Evolutionary conservation across 2,797 vertebrate genomes (phyloP), one percentile per base, ranked within the genome.

Genomic region (Karalla daura): DNA sequence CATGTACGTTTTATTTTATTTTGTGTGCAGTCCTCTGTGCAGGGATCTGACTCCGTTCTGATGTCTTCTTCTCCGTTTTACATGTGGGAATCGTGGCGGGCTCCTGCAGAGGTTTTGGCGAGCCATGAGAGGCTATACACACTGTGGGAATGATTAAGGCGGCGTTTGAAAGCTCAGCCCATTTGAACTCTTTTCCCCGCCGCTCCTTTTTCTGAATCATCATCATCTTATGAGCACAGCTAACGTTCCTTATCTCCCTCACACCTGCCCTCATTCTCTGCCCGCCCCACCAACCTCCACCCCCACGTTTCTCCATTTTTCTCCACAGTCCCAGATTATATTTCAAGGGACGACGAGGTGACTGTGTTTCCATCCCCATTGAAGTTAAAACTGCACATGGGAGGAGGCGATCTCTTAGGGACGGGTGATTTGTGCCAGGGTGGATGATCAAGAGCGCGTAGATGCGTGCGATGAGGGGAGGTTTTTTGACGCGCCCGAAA

Each of bases 161-260:
- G 28, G 70, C 9, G 56, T 85, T 86, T 87, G 74, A 84, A 85
- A 85, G 79, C 85, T 75, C 74, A 76, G 81, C 75, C 77, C 72
- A 85, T 91, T 89, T 89, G 83, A 90, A 90, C 88, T 86, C 76
- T 80, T 79, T 84, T 86, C 76, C 77, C 74, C 7, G 24, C 70
- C 64, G 41, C 74, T 80, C 78, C 60, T 53, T 80, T 32, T 72
- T 79, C 81, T 86, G 84, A 87, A 82, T 85, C 83, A 86, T 78
- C 83, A 86, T 78, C 84, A 78, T 85, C 84, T 81, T 71, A 70
- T 66, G 71, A 80, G 76, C 67, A 54, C 73, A 74, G 80, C 80
- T 70, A 77, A 76, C 63, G 45, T 76, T 73, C 74, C 83, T 84
- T 83, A 80, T 86, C 81, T 85, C 71, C 62, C 83, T 69, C 70